Conservation (phyloP, 2,113 vertebrate genomes). For the Mionectes macconnelli region DNA sequence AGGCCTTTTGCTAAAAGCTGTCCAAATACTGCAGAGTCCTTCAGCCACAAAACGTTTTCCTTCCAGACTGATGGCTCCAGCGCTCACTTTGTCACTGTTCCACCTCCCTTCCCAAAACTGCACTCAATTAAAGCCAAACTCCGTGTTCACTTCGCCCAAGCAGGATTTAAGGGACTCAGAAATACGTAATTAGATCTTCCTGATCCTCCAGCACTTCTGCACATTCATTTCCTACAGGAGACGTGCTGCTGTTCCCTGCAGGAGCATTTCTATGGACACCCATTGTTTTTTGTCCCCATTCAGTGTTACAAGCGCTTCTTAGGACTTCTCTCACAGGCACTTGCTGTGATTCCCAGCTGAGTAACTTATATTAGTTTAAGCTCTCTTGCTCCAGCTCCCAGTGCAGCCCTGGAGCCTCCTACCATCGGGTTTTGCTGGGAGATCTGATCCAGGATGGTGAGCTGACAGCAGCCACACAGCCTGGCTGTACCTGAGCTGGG, state of each 20-base stretch:
- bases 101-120: not conserved
- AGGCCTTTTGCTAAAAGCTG: not conserved
- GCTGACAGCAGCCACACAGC: not conserved
- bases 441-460: not conserved
- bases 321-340: not conserved
- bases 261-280: not conserved
- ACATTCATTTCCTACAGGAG: not conserved
- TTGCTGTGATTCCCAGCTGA: not conserved
- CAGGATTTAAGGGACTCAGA: not conserved
- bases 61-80: not conserved
- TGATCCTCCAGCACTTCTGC: not conserved
- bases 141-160: not conserved
- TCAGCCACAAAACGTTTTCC: not conserved
- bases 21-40: not conserved
- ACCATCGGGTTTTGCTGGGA: fast-evolving
- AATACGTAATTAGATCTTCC: not conserved
- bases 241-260: not conserved
- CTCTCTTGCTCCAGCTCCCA: not conserved
- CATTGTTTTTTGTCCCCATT: not conserved
- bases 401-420: not conserved
- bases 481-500: not conserved
- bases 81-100: fast-evolving
- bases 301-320: not conserved
- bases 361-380: not conserved
- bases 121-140: not conserved